Evolutionary conservation across 1,140 invertebrate genomes (phyloP), one percentile per base, ranked within the genome.

Genomic region (Micrasema longulum): DNA sequence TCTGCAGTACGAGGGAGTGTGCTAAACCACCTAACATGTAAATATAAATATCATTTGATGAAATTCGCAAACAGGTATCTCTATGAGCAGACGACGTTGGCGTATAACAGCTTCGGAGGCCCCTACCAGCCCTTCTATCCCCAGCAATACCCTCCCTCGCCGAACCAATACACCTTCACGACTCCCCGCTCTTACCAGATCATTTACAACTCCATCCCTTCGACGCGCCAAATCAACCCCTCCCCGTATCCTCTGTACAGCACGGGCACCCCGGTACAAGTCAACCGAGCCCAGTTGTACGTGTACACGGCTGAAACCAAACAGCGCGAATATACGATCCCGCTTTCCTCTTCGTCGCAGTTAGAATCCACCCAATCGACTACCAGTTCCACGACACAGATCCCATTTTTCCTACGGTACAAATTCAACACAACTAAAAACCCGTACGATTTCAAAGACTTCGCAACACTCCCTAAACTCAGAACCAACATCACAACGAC

Each of bases 401-500:
- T 62, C 0, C 81, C 75, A 76, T 80, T 36, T 72, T 83, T 65
- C 62, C 80, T 82, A 72, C 80, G 80, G 76, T 85, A 82, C 73
- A 84, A 82, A 7, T 79, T 84, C 55, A 80, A 81, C 4, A 82
- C 84, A 22, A 86, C 84, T 11, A 84, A 79, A 76, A 87, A 82
- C 63, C 85, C 86, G 9, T 87, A 87, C 77, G 83, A 86, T 74
- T 87, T 87, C 74, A 81, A 87, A 76, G 82, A 86, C 67, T 87
- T 83, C 71, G 75, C 77, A 4, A 81, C 80, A n/a, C 22, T 53
- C 0, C 23, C 50, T 53, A 60, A 81, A 80, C 74, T 67, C 77
- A 1, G 45, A 62, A 52, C 12, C 55, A 18, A 36, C 2, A 72
- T 63, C 64, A 62, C 52, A n/a, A 78, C 78, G 5, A 48, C 64